Evolutionary conservation across 2,888 invertebrate species (phyloP).

Genomic region (Nephrotoma flavescens): DNA sequence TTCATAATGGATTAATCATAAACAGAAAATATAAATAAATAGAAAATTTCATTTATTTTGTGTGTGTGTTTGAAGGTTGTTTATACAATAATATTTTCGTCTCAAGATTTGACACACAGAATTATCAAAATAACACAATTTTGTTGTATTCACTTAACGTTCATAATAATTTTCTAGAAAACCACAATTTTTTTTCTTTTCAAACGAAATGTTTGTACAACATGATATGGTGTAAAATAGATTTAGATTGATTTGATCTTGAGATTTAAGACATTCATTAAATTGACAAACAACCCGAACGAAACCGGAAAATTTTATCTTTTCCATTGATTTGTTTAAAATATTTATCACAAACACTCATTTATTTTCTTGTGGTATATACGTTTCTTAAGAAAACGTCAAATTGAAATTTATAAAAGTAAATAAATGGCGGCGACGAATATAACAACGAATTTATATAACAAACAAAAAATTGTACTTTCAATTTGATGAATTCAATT

Average conservation of each 20-base stretch:
- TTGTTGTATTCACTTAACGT: not conserved
- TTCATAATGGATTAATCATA: not conserved
- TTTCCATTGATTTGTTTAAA: not conserved
- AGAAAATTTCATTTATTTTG: not conserved
- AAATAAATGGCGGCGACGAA: not conserved
- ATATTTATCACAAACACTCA: not conserved
- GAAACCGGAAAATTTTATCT: not conserved
- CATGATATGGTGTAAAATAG: not conserved
- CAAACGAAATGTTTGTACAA: too few species aligned
- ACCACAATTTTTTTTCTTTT: too few species aligned
- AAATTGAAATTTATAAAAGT: not conserved
- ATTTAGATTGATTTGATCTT: not conserved
- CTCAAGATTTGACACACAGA: too few species aligned
- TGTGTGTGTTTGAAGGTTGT: too few species aligned
- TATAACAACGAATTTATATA: not conserved
- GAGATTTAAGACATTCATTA: not conserved
- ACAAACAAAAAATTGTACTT: not conserved
- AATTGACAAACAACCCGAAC: not conserved
- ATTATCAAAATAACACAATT: not conserved
- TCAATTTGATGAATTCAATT: not conserved
- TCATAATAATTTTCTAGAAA: too few species aligned
- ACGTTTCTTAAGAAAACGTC: not conserved
- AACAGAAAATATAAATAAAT: not conserved
- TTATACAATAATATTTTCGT: too few species aligned
- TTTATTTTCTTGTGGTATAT: not conserved